Conservation (phyloP, 2,888 invertebrate genomes). For the Hedychridium roseum region DNA sequence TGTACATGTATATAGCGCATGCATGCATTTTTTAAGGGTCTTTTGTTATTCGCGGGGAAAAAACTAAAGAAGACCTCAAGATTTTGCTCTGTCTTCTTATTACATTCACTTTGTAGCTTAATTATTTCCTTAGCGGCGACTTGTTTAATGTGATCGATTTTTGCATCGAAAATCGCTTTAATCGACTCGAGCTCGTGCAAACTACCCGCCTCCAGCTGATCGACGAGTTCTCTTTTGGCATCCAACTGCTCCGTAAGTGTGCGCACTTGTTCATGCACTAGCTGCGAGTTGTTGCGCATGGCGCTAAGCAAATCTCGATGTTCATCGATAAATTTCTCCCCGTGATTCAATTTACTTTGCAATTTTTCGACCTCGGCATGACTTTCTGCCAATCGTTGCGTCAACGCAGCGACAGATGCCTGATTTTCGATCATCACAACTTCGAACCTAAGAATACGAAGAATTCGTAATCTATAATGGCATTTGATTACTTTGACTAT, state of each 20-base stretch:
- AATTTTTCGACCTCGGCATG: conserved; percentile 54
- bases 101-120: conserved; percentile 40
- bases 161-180: conserved; percentile 42
- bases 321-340: conserved; percentile 46
- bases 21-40: conserved; percentile 1
- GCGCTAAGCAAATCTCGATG: conserved; percentile 47
- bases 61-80: conserved; percentile 37
- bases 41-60: conserved; percentile 1
- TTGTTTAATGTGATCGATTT: conserved; percentile 48
- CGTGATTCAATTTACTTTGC: conserved; percentile 46
- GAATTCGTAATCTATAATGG: background rate
- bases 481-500: background rate
- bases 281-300: conserved; percentile 49
- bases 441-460: conserved; percentile 42
- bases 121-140: conserved; percentile 42
- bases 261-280: conserved; percentile 49
- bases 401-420: conserved; percentile 52
- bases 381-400: conserved; percentile 51
- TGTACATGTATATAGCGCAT: conserved; percentile 8
- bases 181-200: conserved; percentile 48
- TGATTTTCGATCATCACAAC: conserved; percentile 58
- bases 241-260: conserved; percentile 47
- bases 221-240: conserved; percentile 43
- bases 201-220: conserved; percentile 48
- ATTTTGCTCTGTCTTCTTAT: conserved; percentile 40